Base-by-base conservation (phyloP, 2,888 invertebrate genomes). In the Cerastis leucographa region DNA sequence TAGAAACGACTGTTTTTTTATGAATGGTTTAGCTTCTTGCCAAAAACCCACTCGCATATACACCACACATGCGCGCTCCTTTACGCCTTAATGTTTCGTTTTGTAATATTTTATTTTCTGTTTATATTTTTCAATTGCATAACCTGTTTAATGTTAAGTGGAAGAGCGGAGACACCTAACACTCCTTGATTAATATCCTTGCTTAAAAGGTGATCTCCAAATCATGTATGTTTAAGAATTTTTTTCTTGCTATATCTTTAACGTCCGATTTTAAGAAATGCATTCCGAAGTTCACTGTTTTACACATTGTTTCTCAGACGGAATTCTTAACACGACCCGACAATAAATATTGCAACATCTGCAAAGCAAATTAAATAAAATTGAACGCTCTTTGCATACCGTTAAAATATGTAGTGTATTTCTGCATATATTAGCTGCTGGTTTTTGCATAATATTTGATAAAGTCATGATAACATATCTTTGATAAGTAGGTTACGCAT, bases 361-460 rank as follows among this genome's bases (percentile, higher is more conserved):
- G 62, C 71, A 77, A 77, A 71, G 46, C 77, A 70, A 85, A 85
- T 77, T 40, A 70, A 69, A 51, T 76, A 85, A 72, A 85, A 75
- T 71, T 85, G 49, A 66, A 56, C 56, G 49, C 62, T 71, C 69
- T 64, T 61, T 56, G 76, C 67, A 70, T 76, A 73, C 64, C 64
- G 67, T 71, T 81, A 42, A 66, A 56, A 73, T 74, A 73, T 69
- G 84, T n/a, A n/a, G n/a, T 76, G 75, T 81, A 73, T 66, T 74
- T 73, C 69, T 81, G 81, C 76, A 84, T 76, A 71, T 74, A 87
- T 74, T 84, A 67, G 42, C 71, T 14, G n/a, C 72, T 59, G 40
- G 46, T 44, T 83, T 84, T 80, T 83, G 80, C 85, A 80, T 83
- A 86, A 87, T 77, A 79, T 78, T 76, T 78, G 84, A 84, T 87